These are phyloP conservation scores for Crossocerus cetratus DNA, from an alignment of 2,888 invertebrate genomes.

Conservation along the genomic window DNA sequence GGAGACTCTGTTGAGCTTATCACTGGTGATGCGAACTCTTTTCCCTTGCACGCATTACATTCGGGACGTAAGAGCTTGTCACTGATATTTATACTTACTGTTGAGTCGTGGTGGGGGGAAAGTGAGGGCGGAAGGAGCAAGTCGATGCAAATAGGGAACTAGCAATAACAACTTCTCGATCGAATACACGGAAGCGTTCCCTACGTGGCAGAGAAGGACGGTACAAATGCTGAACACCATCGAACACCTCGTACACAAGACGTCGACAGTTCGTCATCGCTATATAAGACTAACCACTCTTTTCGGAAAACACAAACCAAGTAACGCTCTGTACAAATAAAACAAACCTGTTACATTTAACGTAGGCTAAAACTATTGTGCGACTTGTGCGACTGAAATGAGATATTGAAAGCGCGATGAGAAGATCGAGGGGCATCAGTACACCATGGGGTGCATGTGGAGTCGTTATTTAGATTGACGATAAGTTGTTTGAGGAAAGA, in stretches of 20 bases:
- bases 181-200: background rate
- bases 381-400: constrained; percentile 23
- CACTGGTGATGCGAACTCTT: too few species aligned
- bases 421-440: background rate
- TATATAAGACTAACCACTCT: constrained; percentile 34
- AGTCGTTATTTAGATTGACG: background rate
- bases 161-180: background rate
- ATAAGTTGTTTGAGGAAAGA: background rate
- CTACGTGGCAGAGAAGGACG: background rate
- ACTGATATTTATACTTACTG: too few species aligned
- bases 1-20: too few species aligned
- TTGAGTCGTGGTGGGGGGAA: too few species aligned
- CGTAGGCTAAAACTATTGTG: constrained; percentile 37
- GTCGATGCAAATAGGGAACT: background rate
- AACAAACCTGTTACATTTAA: constrained; percentile 41
- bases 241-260: constrained; percentile 32
- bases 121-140: too few species aligned
- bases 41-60: too few species aligned
- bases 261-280: constrained; percentile 31
- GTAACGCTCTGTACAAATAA: constrained; percentile 46
- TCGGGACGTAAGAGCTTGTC: too few species aligned
- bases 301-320: constrained; percentile 23
- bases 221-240: background rate
- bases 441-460: background rate
- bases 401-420: constrained; percentile 25